Evolutionary conservation across 1,140 invertebrate genomes (phyloP), one percentile per base, ranked within the genome.

Genomic region (Eciton burchellii): DNA sequence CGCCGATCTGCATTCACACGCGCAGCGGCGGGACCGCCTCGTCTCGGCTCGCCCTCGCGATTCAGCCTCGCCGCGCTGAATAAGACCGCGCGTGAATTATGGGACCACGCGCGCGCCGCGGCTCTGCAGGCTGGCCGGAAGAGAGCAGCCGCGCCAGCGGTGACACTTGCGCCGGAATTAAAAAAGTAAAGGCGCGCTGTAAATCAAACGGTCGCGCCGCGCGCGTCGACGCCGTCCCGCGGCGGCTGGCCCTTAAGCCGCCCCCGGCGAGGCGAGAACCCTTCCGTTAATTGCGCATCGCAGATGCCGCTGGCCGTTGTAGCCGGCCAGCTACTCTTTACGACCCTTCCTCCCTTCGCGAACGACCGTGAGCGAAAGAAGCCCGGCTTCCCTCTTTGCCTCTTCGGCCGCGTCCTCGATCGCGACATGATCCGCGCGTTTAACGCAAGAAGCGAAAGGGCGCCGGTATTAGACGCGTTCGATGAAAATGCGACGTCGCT

Each of bases 271-370:
- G 90, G 84, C 87, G 85, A 91, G 90, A 93, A 93, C 92, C 92
- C 92, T 93, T 93, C 92, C 89, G 92, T 94, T 94, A 94, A 94
- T 94, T 94, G 91, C 90, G 83, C 88, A 92, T 92, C 91, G 88
- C 92, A 92, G 91, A 93, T 92, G 92, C 89, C 82, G 90, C n/a
- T n/a, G 63, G 88, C 87, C 89, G 91, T 91, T 92, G 88, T 90
- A 86, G 84, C 81, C 88, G 86, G 35, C 35, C 35, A 35, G 35
- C 35, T 35, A 35, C 86, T 90, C 85, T 91, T 92, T 91, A 88
- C 88, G 87, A 87, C 74, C 83, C 47, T 47, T 81, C 86, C 68
- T 74, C 74, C 70, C 81, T 79, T 45, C 57, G 21, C 12, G 26
- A 73, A 84, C 72, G 82, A 76, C 29, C 59, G 24, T 49, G 21